phyloP scores from a whole-genome alignment of 1,140 invertebrate genomes.

The Argopecten irradians region DNA sequence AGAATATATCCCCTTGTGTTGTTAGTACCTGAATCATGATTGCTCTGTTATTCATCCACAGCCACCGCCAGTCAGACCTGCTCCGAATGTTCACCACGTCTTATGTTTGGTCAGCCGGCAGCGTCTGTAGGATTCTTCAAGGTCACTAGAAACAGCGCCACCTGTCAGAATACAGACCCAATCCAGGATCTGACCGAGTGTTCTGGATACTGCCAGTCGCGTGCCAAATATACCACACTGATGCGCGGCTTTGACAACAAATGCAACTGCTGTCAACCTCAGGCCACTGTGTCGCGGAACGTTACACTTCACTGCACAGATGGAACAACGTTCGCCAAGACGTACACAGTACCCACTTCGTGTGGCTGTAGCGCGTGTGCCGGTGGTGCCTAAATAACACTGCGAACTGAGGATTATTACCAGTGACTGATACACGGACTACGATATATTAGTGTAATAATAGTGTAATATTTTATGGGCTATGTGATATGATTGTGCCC shows the following conservation, averaged over 20 bases:
- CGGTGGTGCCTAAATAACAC: not conserved
- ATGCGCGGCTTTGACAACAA: conserved; percentile 57
- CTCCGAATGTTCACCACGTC: conserved; percentile 46
- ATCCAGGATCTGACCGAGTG: conserved; percentile 58
- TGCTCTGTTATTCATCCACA: no score
- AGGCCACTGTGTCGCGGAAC: conserved; percentile 34
- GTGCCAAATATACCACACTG: conserved; percentile 46
- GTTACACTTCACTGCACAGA: conserved; percentile 50
- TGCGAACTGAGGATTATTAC: not conserved
- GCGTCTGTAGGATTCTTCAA: conserved; percentile 56
- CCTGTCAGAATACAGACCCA: conserved; percentile 53
- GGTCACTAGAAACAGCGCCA: conserved; percentile 36
- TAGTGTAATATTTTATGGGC: not conserved
- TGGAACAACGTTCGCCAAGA: conserved; percentile 49
- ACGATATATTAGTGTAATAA: not conserved
- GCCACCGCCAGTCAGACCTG: conserved; percentile 33
- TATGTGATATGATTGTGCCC: not conserved
- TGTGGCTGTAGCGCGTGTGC: conserved; percentile 60
- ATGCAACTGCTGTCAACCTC: conserved; percentile 60
- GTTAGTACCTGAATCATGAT: no score
- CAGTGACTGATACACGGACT: not conserved
- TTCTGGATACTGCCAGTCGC: conserved; percentile 54
- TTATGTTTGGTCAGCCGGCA: conserved; percentile 45
- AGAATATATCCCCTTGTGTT: no score
- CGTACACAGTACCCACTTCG: conserved; percentile 52